Evolutionary conservation across 1,140 invertebrate species (phyloP).

Genomic region (Brachionus plicatilis): DNA sequence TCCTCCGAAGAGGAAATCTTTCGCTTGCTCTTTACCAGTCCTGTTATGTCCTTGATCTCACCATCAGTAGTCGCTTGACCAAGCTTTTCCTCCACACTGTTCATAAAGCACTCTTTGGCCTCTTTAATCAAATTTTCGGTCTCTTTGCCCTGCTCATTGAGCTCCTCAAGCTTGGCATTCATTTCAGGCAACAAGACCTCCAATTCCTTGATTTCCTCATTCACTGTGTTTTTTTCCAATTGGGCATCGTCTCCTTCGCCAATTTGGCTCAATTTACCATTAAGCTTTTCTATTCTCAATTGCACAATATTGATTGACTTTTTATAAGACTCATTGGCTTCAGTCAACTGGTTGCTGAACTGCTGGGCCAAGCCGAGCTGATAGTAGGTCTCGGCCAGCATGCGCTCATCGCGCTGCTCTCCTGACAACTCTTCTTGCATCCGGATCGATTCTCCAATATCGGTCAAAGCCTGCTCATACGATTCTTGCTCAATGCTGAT

Average conservation of each 20-base stretch:
- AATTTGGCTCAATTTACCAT: background rate
- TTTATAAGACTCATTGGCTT: constrained; percentile 32
- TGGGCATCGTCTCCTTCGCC: constrained; percentile 24
- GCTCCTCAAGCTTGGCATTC: constrained; percentile 28
- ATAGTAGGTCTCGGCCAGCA: constrained; percentile 23
- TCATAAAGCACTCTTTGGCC: constrained; percentile 35
- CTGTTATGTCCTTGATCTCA: constrained; percentile 28
- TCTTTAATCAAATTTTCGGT: constrained; percentile 34
- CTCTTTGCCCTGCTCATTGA: constrained; percentile 27
- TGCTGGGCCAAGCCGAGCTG: constrained; percentile 29
- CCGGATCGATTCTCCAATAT: constrained; percentile 17
- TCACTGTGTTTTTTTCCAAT: constrained; percentile 31
- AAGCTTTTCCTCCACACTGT: background rate
- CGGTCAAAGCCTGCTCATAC: constrained; percentile 11
- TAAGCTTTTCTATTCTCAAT: constrained; percentile 37
- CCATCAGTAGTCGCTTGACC: background rate
- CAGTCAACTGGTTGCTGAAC: constrained; percentile 18
- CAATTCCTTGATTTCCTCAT: constrained; percentile 26
- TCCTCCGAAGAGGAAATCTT: constrained; percentile 22
- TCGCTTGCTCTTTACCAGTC: constrained; percentile 35
- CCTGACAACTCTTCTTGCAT: constrained; percentile 1
- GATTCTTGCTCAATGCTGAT: constrained; percentile 40
- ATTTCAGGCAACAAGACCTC: constrained; percentile 35
- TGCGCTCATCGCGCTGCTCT: constrained; percentile 23
- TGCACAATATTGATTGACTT: constrained; percentile 36